Evolutionary conservation across 2,888 invertebrate genomes (phyloP).

Genomic region (Strigamia maritima): DNA sequence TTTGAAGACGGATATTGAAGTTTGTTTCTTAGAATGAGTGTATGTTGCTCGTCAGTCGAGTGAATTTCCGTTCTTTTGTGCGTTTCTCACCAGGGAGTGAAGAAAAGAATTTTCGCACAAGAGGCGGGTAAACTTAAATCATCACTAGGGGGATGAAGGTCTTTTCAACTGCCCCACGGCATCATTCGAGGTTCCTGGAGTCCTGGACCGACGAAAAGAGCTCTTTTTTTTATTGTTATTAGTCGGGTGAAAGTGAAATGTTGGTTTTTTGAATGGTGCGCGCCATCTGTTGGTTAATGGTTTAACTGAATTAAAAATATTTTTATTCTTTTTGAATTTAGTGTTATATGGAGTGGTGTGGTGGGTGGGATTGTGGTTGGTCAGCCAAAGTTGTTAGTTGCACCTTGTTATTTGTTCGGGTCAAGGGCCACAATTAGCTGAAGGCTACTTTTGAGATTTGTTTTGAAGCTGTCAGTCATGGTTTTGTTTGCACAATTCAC

Average conservation of each 20-base stretch:
- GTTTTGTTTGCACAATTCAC: not conserved
- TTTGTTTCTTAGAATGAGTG: not conserved
- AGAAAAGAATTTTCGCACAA: not conserved
- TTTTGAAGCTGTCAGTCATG: not conserved
- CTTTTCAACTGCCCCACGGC: not conserved
- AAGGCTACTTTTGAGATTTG: too few species aligned
- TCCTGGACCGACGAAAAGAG: not conserved
- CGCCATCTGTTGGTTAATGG: constrained; percentile 14
- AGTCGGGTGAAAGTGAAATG: too few species aligned
- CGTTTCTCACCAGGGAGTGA: not conserved
- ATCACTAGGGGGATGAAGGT: not conserved
- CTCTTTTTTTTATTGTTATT: not conserved
- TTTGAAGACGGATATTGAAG: constrained; percentile 3
- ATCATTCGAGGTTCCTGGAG: not conserved
- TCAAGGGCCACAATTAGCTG: too few species aligned
- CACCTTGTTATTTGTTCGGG: too few species aligned
- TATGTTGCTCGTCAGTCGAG: not conserved
- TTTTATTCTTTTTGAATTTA: too few species aligned
- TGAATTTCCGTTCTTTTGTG: constrained; percentile 12
- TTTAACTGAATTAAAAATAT: too few species aligned
- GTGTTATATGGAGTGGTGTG: too few species aligned
- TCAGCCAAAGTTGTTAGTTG: too few species aligned
- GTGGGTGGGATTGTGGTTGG: too few species aligned
- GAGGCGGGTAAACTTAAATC: constrained; percentile 6
- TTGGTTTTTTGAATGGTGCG: too few species aligned